Conservation (phyloP, 2,113 vertebrate species). For the Ceyx melanurus region DNA sequence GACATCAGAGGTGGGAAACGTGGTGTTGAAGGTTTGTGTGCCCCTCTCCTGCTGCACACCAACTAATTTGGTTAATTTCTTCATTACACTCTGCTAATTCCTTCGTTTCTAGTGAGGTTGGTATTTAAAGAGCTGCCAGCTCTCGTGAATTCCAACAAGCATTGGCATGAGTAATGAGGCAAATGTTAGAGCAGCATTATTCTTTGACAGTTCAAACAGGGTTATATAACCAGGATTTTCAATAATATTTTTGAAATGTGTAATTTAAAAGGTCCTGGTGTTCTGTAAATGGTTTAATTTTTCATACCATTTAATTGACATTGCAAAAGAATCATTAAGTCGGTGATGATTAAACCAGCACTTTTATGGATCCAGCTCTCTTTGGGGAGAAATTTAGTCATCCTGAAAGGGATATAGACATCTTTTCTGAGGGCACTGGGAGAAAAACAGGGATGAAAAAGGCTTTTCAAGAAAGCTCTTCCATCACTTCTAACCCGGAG, state of each 20-base stretch:
- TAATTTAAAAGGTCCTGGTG: slow-evolving; percentile 72
- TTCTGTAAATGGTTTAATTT: slow-evolving; percentile 62
- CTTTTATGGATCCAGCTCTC: slow-evolving; percentile 46
- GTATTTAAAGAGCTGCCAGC: slow-evolving; percentile 72
- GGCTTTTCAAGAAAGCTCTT: background rate
- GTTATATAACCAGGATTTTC: slow-evolving; percentile 70
- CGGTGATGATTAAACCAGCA: slow-evolving; percentile 24
- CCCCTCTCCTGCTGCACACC: background rate
- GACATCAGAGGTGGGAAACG: slow-evolving; percentile 3
- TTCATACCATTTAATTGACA: slow-evolving; percentile 56
- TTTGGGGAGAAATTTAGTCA: slow-evolving; percentile 47
- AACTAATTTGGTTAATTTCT: slow-evolving; percentile 38
- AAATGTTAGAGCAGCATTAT: slow-evolving; percentile 71
- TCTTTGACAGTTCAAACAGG: slow-evolving; percentile 73
- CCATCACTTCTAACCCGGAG: background rate
- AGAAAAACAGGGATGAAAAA: background rate
- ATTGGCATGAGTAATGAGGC: slow-evolving; percentile 71
- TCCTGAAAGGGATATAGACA: background rate
- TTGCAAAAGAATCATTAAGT: slow-evolving; percentile 45
- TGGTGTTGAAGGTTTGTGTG: background rate
- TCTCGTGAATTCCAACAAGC: slow-evolving; percentile 69
- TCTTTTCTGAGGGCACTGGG: background rate
- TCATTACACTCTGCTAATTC: slow-evolving; percentile 56
- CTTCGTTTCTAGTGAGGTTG: slow-evolving; percentile 63
- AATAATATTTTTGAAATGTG: slow-evolving; percentile 68